These are phyloP conservation scores for Alcis repandata DNA, from an alignment of 2,888 invertebrate species.

Conservation along the genomic window DNA sequence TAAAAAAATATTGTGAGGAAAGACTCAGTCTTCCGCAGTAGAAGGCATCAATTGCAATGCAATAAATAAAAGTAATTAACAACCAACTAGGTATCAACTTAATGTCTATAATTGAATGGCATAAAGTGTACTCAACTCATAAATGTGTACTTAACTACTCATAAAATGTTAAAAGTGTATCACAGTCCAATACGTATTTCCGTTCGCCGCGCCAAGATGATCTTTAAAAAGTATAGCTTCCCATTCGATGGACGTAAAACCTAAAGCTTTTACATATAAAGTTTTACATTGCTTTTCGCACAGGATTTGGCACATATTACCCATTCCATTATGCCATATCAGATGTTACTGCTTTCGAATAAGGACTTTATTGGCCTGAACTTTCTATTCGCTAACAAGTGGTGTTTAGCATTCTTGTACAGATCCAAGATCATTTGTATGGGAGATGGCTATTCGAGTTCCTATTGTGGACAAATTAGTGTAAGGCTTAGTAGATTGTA, in stretches of 20 bases:
- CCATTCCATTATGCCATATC: slow-evolving; percentile 29
- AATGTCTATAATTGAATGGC: no score
- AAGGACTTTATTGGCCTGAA: slow-evolving; percentile 41
- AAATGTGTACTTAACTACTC: no score
- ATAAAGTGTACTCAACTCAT: no score
- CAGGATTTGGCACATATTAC: slow-evolving; percentile 37
- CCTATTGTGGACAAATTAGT: slow-evolving; percentile 36
- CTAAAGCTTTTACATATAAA: slow-evolving; percentile 31
- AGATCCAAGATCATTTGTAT: slow-evolving; percentile 45
- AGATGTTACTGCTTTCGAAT: slow-evolving; percentile 41
- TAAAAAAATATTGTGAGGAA: no score
- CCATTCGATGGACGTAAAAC: slow-evolving; percentile 18
- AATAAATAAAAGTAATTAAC: no score
- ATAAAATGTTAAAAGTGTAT: no score
- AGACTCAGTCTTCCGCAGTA: no score
- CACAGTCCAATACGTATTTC: no score
- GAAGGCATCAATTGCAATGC: no score
- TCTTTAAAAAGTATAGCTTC: neutral
- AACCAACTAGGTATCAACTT: no score
- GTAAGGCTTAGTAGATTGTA: slow-evolving; percentile 32
- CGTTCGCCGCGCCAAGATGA: neutral
- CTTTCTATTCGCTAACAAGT: slow-evolving; percentile 33
- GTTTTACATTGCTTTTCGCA: slow-evolving; percentile 17
- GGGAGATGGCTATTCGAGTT: slow-evolving; percentile 39
- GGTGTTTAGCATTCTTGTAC: slow-evolving; percentile 39